Conservation (phyloP, 2,113 vertebrate species). For the Anas platyrhynchos region DNA sequence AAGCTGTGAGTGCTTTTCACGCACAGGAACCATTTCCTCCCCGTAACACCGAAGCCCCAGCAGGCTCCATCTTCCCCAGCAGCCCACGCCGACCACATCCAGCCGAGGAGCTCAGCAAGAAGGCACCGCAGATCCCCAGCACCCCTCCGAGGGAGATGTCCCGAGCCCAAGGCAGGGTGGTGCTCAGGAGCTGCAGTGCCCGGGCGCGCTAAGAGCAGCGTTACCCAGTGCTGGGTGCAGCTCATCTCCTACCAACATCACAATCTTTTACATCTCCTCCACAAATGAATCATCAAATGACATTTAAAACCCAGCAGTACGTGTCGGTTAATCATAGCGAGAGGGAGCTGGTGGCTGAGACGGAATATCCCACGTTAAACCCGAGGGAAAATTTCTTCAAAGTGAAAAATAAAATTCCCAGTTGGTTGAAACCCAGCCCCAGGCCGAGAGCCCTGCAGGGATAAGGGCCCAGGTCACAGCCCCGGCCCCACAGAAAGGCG, state of each 20-base stretch:
- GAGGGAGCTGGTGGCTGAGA: slow-evolving; percentile 10
- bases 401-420: not conserved
- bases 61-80: slow-evolving; percentile 13
- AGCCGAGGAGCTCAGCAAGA: not conserved
- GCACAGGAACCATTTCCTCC: slow-evolving; percentile 53
- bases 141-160: not conserved
- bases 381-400: not conserved
- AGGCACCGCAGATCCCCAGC: not conserved
- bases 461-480: not conserved
- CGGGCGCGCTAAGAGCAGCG: not conserved
- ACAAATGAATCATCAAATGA: slow-evolving; percentile 57
- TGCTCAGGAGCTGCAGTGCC: not conserved
- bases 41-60: not conserved
- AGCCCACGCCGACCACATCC: not conserved
- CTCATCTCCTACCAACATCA: not conserved
- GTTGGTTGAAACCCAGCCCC: not conserved
- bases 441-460: not conserved
- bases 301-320: slow-evolving; percentile 38
- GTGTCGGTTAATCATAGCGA: slow-evolving; percentile 22
- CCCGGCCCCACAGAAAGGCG: not conserved
- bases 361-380: not conserved
- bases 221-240: not conserved
- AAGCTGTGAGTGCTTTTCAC: not conserved
- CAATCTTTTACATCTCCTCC: not conserved
- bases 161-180: accelerated